Base-by-base conservation (phyloP, 2,888 invertebrate genomes). In the Cephus pulcher region DNA sequence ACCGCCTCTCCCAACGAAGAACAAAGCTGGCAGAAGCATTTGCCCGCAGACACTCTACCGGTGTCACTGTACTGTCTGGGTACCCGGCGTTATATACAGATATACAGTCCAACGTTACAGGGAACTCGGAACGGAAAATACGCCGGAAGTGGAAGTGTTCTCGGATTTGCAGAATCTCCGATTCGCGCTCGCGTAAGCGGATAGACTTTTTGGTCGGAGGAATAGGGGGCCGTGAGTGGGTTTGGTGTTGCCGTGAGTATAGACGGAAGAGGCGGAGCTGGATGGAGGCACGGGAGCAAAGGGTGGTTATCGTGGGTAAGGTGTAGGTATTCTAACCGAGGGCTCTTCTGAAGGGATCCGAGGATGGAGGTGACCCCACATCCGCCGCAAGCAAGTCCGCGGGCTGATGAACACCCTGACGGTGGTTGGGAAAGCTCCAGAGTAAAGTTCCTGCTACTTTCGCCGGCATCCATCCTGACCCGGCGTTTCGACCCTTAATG, bases 151-250 rank as follows among this genome's bases (percentile, higher is more conserved):
- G 70, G 11, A 70, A 34, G 71, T 81, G 82, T 80, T 15, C 80
- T 80, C 80, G 84, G 86, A 86, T 86, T 87, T 87, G 82, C 82
- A 76, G 84, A 82, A 87, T 85, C 82, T 83, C 79, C 81, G 84
- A 87, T 86, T 86, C 84, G 87, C 83, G 82, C 76, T 74, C 80
- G 80, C 83, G 82, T 88, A 87, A 88, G 88, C 87, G 88, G 87
- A 88, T 87, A 80, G 84, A 83, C 78, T 82, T 79, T 82, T 80
- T 84, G 82, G 83, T 82, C 86, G 82, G 84, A 84, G 82, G 82
- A 79, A 82, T 79, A 82, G 82, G 83, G 80, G 80, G 84, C 83
- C 80, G 82, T 37, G 75, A 69, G 73, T 35, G 77, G 56, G 23
- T 23, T 9, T 23, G 56, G 56, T 9, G 15, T 23, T 23, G 2